Percentiles rank a stretch among this genome's conserved stretches.
phyloP scores from a whole-genome alignment of 2,888 invertebrate species.

The Chesias legatella region DNA sequence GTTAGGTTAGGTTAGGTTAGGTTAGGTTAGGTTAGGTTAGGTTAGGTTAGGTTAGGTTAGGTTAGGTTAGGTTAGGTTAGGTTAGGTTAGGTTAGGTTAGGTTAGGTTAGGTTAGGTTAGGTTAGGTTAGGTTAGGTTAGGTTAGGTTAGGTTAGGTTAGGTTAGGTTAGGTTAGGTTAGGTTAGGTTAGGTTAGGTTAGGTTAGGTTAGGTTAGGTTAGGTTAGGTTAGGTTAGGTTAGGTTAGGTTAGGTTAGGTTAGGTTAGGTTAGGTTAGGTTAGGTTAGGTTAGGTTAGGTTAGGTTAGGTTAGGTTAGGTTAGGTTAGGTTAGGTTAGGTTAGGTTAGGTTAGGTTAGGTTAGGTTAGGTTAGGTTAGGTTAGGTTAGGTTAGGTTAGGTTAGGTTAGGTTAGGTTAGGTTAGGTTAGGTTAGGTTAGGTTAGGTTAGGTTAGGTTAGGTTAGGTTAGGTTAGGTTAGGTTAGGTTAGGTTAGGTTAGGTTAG shows the following conservation, averaged over 20 bases:
- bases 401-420: constrained; percentile 18
- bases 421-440: constrained; percentile 18
- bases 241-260: constrained; percentile 19
- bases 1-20: too few relatives aligned
- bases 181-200: constrained; percentile 28
- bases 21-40: too few relatives aligned
- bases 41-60: too few relatives aligned
- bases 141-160: constrained; percentile 28
- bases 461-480: constrained; percentile 16
- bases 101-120: constrained; percentile 11
- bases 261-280: constrained; percentile 15
- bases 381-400: constrained; percentile 16
- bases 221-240: constrained; percentile 18
- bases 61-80: too few relatives aligned
- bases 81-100: too few relatives aligned
- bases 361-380: constrained; percentile 16
- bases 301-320: constrained; percentile 22
- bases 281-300: constrained; percentile 20
- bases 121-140: constrained; percentile 26
- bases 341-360: constrained; percentile 16
- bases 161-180: constrained; percentile 31
- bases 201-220: constrained; percentile 23
- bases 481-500: constrained; percentile 16
- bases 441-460: constrained; percentile 15
- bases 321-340: constrained; percentile 16